phyloP scores from a whole-genome alignment of 2,888 invertebrate genomes.

The Hemithea aestivaria region DNA sequence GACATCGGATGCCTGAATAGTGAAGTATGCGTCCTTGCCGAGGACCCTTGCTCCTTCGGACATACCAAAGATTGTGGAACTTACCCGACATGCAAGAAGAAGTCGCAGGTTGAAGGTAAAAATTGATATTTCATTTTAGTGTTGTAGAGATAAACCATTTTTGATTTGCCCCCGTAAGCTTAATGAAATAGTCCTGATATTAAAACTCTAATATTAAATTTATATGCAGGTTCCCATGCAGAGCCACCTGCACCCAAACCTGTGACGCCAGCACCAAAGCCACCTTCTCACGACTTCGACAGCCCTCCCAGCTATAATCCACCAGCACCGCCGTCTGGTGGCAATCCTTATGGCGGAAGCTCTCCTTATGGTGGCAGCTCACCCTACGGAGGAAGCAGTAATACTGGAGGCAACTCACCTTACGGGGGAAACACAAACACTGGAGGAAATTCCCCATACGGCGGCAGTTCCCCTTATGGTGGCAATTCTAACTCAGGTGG shows the following conservation, averaged over 20 bases:
- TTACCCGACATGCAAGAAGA: constrained; percentile 84
- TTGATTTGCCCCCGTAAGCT: no score
- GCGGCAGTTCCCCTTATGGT: constrained; percentile 26
- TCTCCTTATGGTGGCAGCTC: constrained; percentile 21
- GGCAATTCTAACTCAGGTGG: no score
- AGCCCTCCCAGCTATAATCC: constrained; percentile 63
- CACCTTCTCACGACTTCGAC: constrained; percentile 51
- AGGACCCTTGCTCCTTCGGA: constrained; percentile 84
- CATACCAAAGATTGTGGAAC: constrained; percentile 80
- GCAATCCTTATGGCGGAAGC: constrained; percentile 31
- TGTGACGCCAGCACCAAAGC: constrained; percentile 46
- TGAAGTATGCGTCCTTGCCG: constrained; percentile 85
- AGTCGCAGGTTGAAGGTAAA: constrained; percentile 71
- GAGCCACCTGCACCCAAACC: constrained; percentile 55
- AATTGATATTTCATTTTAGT: not conserved
- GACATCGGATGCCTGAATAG: constrained; percentile 87
- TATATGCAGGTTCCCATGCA: constrained; percentile 59
- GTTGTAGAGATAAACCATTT: no score
- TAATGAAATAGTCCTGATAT: no score
- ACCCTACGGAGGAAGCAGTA: constrained; percentile 30
- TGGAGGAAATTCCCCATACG: constrained; percentile 28
- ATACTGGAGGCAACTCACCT: constrained; percentile 19
- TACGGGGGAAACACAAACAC: constrained; percentile 26
- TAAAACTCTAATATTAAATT: no score
- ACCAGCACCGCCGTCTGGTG: constrained; percentile 56